Base-by-base conservation (phyloP, 2,113 vertebrate species). In the Scomber japonicus region DNA sequence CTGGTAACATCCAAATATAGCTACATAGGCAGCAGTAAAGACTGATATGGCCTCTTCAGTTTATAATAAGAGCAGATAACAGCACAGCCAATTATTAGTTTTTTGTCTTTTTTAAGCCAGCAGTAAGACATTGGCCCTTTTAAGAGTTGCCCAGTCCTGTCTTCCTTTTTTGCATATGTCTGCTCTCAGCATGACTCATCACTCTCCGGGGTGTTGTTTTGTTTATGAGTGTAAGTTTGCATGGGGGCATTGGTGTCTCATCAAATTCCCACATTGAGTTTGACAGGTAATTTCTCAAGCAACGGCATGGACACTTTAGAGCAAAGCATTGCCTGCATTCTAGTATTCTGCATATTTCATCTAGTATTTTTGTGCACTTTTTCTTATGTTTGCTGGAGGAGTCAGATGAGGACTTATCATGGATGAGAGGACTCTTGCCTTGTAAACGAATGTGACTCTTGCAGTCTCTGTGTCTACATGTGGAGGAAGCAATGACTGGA, bases 121-220 rank as follows among this genome's bases (percentile, higher is more conserved):
- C 40, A 59, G 9, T 69, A 55, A 75, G 44, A 76, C 54, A 62
- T 46, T 71, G 60, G 82, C 79, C 74, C 70, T 86, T 78, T 77
- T 68, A 55, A 68, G 44, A 45, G 16, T 71, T 71, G 31, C 51
- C 50, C 64, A 69, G 40, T 30, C 53, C 61, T 78, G 56, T 35
- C 56, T 53, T 75, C 54, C 64, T 74, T 45, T 46, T 76, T 59
- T 73, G 69, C 30, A 54, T 90, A 44, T 81, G 75, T 65, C 66
- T 86, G 74, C 61, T 79, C 45, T 55, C 70, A 73, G n/a, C 15
- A 65, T 88, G 87, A 91, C 82, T 91, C 90, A 90, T 87, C 82
- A 80, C 80, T 90, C 81, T 89, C 64, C 3, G 6, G 73, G 80
- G 66, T 76, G 59, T 81, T 83, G 60, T 83, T 90, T 73, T 75